Base-by-base conservation (phyloP, 1,140 invertebrate genomes). In the Bombus confusus region DNA sequence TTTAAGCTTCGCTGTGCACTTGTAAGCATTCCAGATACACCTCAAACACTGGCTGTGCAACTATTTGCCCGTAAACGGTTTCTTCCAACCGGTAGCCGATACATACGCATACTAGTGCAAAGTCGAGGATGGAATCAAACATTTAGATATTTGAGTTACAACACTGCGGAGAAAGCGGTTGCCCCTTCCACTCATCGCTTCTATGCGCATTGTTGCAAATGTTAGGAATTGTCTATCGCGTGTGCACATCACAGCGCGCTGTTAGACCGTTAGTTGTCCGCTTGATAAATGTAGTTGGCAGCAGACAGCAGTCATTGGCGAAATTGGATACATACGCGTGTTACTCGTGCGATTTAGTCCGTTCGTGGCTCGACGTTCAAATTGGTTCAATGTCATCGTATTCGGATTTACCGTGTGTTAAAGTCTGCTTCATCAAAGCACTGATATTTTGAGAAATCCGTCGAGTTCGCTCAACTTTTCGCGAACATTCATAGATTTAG, bases 311-410 rank as follows among this genome's bases (percentile, higher is more conserved):
- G 66, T 71, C 66, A 34, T 73, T 34, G 47, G n/a, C n/a, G 68
- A 59, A 22, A 81, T 81, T 72, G 47, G 52, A 73, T 43, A 31
- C n/a, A 62, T 28, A 31, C 47, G 34, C n/a, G 78, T 31, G 52
- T 71, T 43, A n/a, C 47, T 0, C 47, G 47, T 37, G 37, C 25
- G 69, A 59, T 72, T 39, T 28, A 71, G 47, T 47, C 28, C 6
- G 15, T 31, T 57, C 47, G 6, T 25, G 10, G 10, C 4, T 39
- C 25, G 28, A 37, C 34, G 66, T 39, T 41, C 28, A 1, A 57
- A 80, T 62, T 59, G 31, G 18, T 52, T 52, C 47, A 52, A 52
- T 25, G 13, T 72, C 69, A 28, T 72, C 37, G 69, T 8, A n/a
- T 72, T 72, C 69, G 1, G 39, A 69, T 37, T 69, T 28, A 39